phyloP scores from a whole-genome alignment of 2,797 vertebrate genomes.

The Numenius phaeopus region DNA sequence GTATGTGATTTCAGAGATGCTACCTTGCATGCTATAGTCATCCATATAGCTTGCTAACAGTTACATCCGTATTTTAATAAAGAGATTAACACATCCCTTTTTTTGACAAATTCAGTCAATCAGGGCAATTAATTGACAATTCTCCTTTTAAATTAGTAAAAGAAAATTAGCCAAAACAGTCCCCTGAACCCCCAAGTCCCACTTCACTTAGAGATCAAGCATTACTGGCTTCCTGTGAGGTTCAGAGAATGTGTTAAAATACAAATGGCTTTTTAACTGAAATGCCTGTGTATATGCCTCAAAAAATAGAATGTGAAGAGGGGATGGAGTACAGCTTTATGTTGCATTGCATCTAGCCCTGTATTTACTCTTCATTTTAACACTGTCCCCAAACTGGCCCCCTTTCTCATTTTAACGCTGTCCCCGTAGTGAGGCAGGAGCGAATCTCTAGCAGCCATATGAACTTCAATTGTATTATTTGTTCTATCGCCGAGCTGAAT shows the following conservation, averaged over 20 bases:
- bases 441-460: background rate
- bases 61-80: background rate
- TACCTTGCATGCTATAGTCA: background rate
- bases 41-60: background rate
- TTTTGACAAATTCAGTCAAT: background rate
- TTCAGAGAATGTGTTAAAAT: background rate
- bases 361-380: background rate
- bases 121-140: background rate
- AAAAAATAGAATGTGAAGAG: background rate
- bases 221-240: background rate
- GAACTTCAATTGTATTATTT: background rate
- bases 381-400: background rate
- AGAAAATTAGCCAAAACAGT: background rate
- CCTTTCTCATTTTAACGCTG: background rate
- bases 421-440: background rate
- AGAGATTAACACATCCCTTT: background rate
- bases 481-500: background rate
- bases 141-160: background rate
- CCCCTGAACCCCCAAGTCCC: background rate
- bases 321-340: background rate
- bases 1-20: background rate
- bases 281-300: background rate
- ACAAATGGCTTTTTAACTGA: background rate
- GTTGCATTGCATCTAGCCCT: background rate
- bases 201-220: background rate